Percentiles rank a stretch among this genome's conserved stretches.
These are phyloP conservation scores for Hyla sarda DNA, from an alignment of 2,113 vertebrate species.

Conservation along the genomic window DNA sequence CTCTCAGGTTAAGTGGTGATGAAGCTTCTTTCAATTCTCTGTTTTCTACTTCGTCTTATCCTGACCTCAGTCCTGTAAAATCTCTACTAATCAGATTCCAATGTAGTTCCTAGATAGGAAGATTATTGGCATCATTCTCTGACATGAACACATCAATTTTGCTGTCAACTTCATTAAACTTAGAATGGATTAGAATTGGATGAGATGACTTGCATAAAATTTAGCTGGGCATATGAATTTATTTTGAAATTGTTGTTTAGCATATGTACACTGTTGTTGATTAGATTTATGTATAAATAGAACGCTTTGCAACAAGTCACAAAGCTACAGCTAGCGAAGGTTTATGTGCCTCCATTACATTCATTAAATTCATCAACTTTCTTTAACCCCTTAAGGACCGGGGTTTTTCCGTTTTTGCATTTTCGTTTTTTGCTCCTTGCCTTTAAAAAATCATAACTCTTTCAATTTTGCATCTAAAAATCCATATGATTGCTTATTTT, in stretches of 20 bases:
- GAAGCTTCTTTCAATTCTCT: not conserved
- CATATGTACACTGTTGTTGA: no score
- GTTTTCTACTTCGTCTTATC: rapidly evolving
- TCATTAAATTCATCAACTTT: no score
- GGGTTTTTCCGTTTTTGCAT: no score
- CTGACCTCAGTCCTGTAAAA: constrained; percentile 58
- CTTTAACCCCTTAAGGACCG: no score
- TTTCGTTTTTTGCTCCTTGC: no score
- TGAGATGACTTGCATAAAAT: constrained; percentile 62
- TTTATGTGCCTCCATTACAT: no score
- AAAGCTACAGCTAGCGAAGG: no score
- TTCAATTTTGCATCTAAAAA: no score
- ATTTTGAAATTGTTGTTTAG: not conserved
- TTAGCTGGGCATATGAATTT: not conserved
- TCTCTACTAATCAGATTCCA: constrained; percentile 70
- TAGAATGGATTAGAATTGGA: constrained; percentile 72
- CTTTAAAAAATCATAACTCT: no score
- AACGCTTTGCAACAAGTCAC: no score
- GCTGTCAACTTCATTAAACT: constrained; percentile 71
- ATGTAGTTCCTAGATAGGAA: constrained; percentile 63
- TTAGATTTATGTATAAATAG: no score
- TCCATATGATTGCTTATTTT: no score
- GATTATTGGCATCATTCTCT: constrained; percentile 69
- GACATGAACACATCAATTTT: constrained; percentile 71
- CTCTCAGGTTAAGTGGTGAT: not conserved